Conservation (phyloP, 2,888 invertebrate genomes). For the Tanypteryx hageni region DNA sequence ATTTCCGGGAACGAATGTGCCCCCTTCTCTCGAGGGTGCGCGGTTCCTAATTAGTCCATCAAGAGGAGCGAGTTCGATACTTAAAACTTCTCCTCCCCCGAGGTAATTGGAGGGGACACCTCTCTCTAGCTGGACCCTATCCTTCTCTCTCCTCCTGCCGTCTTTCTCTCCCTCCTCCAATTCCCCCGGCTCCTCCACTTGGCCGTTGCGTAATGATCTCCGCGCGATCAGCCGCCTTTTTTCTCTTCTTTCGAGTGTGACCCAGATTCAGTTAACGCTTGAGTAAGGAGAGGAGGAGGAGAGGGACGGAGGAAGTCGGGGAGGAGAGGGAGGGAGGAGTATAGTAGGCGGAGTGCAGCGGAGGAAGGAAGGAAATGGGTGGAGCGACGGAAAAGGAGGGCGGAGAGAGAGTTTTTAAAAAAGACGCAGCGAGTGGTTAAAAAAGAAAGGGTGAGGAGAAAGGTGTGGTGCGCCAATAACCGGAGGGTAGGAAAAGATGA, state of each 20-base stretch:
- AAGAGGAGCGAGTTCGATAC: not conserved
- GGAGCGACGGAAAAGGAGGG: conserved; percentile 67
- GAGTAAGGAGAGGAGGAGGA: conserved; percentile 61
- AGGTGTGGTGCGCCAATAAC: conserved; percentile 43
- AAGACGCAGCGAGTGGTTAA: not conserved
- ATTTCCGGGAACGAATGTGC: not conserved
- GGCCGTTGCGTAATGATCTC: conserved; percentile 8
- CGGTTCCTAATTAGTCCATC: not conserved
- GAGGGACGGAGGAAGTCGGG: conserved; percentile 73
- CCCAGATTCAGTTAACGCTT: conserved; percentile 72
- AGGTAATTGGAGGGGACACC: conserved; percentile 12
- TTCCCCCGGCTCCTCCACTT: not conserved
- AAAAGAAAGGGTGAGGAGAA: conserved; percentile 22
- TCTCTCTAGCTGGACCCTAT: conserved; percentile 7
- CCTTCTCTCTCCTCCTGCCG: not conserved
- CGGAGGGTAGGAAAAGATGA: conserved; percentile 69
- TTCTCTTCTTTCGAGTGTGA: conserved; percentile 66
- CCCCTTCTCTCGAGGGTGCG: not conserved
- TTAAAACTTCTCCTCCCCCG: not conserved
- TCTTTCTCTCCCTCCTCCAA: no score
- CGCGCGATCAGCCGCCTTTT: conserved; percentile 65
- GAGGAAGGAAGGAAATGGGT: conserved; percentile 57
- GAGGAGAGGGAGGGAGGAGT: conserved; percentile 71
- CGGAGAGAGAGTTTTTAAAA: conserved; percentile 70
- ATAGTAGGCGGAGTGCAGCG: conserved; percentile 69